A percentile compares a stretch with the other conserved stretches of the same genome.
Conservation (phyloP, 2,797 vertebrate species). For the Rhinatrema bivittatum region DNA sequence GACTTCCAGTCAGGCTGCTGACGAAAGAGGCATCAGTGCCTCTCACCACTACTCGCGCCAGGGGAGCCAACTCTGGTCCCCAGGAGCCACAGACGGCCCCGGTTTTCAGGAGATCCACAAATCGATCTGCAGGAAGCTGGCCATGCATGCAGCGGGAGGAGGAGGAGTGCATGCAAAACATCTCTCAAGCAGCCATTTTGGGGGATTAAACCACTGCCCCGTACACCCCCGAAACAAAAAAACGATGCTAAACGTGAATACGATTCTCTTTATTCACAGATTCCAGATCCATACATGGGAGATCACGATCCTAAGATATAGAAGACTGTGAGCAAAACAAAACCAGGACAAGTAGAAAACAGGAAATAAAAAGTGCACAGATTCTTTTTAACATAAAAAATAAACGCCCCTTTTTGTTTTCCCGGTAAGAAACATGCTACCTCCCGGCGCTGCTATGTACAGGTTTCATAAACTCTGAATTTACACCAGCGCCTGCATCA, state of each 20-base stretch:
- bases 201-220: too few species aligned
- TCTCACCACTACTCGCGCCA: too few species aligned
- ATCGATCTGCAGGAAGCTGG: too few species aligned
- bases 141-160: too few species aligned
- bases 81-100: too few species aligned
- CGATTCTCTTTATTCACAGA: constrained; percentile 61
- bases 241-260: constrained; percentile 23
- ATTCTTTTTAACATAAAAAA: constrained; percentile 46
- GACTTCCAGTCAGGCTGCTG: too few species aligned
- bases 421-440: constrained; percentile 29
- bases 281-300: constrained; percentile 51
- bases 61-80: too few species aligned
- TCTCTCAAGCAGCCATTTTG: too few species aligned
- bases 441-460: constrained; percentile 13
- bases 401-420: constrained; percentile 23
- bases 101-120: too few species aligned
- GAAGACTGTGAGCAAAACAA: constrained; percentile 13
- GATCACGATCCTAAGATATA: constrained; percentile 28
- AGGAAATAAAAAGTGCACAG: constrained; percentile 31
- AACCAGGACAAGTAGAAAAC: background rate
- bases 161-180: too few species aligned
- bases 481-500: constrained; percentile 23
- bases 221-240: background rate
- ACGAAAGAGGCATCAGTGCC: too few species aligned
- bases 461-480: constrained; percentile 28